These are phyloP conservation scores for Habropoda laboriosa DNA, from an alignment of 1,140 invertebrate species.

Conservation along the genomic window DNA sequence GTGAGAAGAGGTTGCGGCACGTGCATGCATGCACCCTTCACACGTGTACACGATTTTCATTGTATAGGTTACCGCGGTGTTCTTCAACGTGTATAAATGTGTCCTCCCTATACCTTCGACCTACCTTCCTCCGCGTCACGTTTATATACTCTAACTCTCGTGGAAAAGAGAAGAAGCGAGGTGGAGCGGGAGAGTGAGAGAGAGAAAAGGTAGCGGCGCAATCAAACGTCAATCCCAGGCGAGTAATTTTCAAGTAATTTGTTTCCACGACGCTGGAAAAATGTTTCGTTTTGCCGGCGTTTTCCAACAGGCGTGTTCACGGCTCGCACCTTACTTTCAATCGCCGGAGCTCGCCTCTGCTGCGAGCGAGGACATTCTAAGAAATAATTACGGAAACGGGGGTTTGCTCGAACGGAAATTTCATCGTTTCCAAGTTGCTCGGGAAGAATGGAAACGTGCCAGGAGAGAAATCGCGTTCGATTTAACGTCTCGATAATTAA, in stretches of 20 bases:
- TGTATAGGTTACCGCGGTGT: constrained; percentile 27
- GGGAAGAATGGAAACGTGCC: neutral
- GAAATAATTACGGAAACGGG: constrained; percentile 46
- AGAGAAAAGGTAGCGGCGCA: constrained; percentile 51
- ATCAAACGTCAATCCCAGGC: constrained; percentile 77
- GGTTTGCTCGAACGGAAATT: constrained; percentile 6
- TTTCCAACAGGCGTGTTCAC: neutral
- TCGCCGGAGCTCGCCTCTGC: neutral
- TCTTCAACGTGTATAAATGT: constrained; percentile 40
- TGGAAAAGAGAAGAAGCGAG: neutral
- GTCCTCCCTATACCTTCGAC: constrained; percentile 48
- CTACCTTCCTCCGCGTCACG: constrained; percentile 27
- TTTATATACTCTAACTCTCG: neutral
- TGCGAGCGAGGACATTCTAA: constrained; percentile 18
- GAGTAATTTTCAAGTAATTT: constrained; percentile 75
- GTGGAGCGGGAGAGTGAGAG: neutral
- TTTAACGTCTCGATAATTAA: constrained; percentile 19
- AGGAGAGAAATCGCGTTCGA: constrained; percentile 26
- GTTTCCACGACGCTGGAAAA: constrained; percentile 59
- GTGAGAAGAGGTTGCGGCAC: constrained; percentile 40
- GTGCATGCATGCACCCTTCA: constrained; percentile 14
- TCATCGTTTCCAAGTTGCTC: constrained; percentile 6
- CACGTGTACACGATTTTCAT: neutral
- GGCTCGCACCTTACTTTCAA: constrained; percentile 60
- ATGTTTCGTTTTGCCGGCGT: constrained; percentile 57